Conservation (phyloP, 2,113 vertebrate species). For the Ammodramus savannarum region DNA sequence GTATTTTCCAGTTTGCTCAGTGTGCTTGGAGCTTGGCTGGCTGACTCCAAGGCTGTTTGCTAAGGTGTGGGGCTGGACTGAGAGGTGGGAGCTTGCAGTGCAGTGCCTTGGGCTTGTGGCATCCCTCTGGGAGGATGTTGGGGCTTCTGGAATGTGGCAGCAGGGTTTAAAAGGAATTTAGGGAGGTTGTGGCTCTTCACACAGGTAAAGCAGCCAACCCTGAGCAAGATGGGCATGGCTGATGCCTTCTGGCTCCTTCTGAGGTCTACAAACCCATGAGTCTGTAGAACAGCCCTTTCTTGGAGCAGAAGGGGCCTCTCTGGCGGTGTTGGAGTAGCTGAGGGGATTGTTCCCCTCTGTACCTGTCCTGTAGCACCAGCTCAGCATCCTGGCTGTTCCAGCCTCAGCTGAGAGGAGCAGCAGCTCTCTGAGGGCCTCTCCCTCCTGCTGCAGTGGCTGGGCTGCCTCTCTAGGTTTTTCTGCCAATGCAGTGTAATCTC, state of each 20-base stretch:
- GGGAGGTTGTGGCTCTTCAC: not conserved
- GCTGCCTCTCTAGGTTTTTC: slow-evolving; percentile 14
- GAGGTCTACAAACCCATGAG: not conserved
- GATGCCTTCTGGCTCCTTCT: not conserved
- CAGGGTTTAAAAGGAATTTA: not conserved
- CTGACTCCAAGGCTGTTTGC: not conserved
- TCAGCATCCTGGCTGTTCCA: not conserved
- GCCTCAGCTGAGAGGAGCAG: not conserved
- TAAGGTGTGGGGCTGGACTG: not conserved
- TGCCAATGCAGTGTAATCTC: not conserved
- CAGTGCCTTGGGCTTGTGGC: not conserved
- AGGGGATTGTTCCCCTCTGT: not conserved
- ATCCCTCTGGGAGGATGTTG: not conserved
- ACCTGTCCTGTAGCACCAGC: not conserved
- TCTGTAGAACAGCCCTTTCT: not conserved
- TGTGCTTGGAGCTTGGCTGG: not conserved
- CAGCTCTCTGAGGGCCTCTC: not conserved
- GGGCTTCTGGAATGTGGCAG: not conserved
- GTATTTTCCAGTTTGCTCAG: not conserved
- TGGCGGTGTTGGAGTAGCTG: fast-evolving
- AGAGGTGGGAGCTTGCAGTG: not conserved
- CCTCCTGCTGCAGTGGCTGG: not conserved
- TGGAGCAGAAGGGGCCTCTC: not conserved
- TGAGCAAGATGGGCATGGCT: not conserved
- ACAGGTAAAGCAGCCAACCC: not conserved